Evolutionary conservation across 2,113 vertebrate species (phyloP).

Genomic region (Camelus dromedarius): DNA sequence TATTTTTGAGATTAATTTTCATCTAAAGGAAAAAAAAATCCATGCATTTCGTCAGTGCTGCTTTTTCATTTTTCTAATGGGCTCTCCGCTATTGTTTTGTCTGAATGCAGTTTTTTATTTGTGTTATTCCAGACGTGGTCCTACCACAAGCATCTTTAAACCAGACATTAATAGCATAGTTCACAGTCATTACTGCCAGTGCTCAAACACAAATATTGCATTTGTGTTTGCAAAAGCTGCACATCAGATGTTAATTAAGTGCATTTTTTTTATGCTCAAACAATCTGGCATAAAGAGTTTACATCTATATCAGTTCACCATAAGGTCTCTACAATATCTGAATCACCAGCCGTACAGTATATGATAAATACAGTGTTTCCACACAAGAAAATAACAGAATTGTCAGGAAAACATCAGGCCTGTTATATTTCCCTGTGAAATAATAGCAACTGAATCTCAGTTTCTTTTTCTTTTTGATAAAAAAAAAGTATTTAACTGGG

Average conservation of each 20-base stretch:
- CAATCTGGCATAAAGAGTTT: conserved; percentile 86
- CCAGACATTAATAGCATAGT: conserved; percentile 87
- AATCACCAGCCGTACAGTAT: conserved; percentile 77
- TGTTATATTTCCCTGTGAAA: conserved; percentile 65
- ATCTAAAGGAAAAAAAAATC: conserved; percentile 68
- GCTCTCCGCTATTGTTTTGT: conserved; percentile 86
- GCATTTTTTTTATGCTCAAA: conserved; percentile 82
- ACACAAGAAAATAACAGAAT: conserved; percentile 77
- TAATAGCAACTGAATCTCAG: conserved; percentile 78
- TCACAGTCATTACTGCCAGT: conserved; percentile 87
- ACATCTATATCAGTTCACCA: conserved; percentile 82
- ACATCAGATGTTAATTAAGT: conserved; percentile 89
- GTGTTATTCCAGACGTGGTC: conserved; percentile 83
- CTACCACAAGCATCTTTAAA: conserved; percentile 87
- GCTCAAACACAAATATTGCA: conserved; percentile 87
- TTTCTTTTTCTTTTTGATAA: conserved; percentile 77
- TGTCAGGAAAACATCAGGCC: conserved; percentile 76
- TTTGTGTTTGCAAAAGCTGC: conserved; percentile 86
- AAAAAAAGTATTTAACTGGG: conserved; percentile 72
- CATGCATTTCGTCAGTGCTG: conserved; percentile 75
- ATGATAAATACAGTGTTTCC: conserved; percentile 79
- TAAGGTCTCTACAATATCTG: conserved; percentile 78
- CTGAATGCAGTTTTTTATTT: conserved; percentile 85
- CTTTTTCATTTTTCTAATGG: conserved; percentile 83
- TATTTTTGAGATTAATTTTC: conserved; percentile 75